phyloP scores from a whole-genome alignment of 2,888 invertebrate genomes.

The Auanema freiburgensis region DNA sequence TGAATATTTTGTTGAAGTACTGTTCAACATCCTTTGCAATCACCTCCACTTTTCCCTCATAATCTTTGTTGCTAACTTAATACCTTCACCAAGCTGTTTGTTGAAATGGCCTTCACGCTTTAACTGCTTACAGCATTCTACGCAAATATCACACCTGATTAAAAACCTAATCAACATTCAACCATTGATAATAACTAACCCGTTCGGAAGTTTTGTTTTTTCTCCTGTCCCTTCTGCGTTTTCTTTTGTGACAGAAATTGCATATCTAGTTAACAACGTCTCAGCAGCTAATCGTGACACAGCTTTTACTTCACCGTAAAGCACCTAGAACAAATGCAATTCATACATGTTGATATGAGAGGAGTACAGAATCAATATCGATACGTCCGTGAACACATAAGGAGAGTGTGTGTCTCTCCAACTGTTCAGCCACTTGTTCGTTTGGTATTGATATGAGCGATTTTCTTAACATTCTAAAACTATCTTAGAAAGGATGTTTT shows the following conservation, averaged over 20 bases:
- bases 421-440: conserved; percentile 22
- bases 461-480: too few species aligned
- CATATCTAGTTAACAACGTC: conserved; percentile 40
- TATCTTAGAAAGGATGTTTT: not conserved
- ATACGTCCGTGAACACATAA: conserved; percentile 55
- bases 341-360: not conserved
- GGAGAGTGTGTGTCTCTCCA: conserved; percentile 25
- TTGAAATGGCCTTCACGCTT: conserved; percentile 44
- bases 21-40: not conserved
- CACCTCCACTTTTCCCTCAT: conserved; percentile 35
- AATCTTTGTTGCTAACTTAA: conserved; percentile 26
- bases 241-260: conserved; percentile 17
- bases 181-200: conserved; percentile 12
- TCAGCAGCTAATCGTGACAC: conserved; percentile 44
- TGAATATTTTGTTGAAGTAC: not conserved
- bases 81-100: conserved; percentile 33
- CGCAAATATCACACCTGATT: conserved; percentile 52
- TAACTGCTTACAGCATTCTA: conserved; percentile 44
- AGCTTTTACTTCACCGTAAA: conserved; percentile 54
- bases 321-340: conserved; percentile 24
- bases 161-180: not conserved
- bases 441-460: not conserved
- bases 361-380: conserved; percentile 39
- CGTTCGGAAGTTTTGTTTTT: conserved; percentile 20
- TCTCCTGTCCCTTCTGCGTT: conserved; percentile 9